phyloP scores from a whole-genome alignment of 2,113 vertebrate genomes.

The Sisor rabdophorus region DNA sequence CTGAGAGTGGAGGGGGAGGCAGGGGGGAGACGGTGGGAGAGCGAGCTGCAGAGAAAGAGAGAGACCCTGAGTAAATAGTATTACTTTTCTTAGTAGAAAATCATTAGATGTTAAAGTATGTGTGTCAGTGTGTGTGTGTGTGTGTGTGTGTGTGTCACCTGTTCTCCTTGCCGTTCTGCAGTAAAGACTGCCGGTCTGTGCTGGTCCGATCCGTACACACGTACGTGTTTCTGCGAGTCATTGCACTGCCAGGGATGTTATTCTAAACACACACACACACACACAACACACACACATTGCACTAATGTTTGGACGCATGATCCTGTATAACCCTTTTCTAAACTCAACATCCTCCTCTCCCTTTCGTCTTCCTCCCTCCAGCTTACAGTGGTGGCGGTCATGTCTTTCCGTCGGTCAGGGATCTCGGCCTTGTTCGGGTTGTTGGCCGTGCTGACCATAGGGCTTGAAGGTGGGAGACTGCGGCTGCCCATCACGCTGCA shows the following conservation, averaged over 20 bases:
- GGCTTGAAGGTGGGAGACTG: slow-evolving; percentile 85
- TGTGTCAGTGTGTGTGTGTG: neutral
- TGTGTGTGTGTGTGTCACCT: slow-evolving; percentile 66
- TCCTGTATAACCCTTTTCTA: neutral
- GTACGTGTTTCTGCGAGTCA: slow-evolving; percentile 88
- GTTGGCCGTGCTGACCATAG: slow-evolving; percentile 93
- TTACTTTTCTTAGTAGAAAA: neutral
- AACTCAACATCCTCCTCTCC: neutral
- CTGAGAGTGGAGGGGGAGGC: slow-evolving; percentile 84
- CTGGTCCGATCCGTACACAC: slow-evolving; percentile 85
- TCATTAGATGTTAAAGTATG: neutral
- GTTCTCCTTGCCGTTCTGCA: slow-evolving; percentile 90
- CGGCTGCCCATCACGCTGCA: slow-evolving; percentile 79
- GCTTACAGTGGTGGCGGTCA: slow-evolving; percentile 80
- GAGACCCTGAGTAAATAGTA: neutral
- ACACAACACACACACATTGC: too few relatives aligned
- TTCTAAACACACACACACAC: slow-evolving; percentile 65
- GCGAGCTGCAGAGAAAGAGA: slow-evolving; percentile 66
- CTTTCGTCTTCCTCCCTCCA: neutral
- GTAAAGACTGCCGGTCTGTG: slow-evolving; percentile 78
- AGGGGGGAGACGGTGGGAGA: slow-evolving; percentile 70
- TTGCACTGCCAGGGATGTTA: slow-evolving; percentile 85
- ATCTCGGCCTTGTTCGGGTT: slow-evolving; percentile 94
- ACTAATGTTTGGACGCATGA: neutral
- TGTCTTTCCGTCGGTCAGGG: slow-evolving; percentile 86